Evolutionary conservation across 2,888 invertebrate species (phyloP), one percentile per base, ranked within the genome.

Genomic region (Diaphora mendica): DNA sequence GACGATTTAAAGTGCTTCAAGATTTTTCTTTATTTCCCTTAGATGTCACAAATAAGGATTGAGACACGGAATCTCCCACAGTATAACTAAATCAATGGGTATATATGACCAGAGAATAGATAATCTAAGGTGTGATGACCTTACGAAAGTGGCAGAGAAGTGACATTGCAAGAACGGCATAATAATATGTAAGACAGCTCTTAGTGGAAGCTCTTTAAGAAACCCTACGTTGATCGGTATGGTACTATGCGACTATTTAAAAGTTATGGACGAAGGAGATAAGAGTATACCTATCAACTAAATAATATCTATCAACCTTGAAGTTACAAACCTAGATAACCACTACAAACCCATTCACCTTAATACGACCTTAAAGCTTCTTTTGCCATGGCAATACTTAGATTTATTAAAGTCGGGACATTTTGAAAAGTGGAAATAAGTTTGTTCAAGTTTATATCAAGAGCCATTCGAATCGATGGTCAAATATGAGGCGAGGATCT

Each of bases 401-500:
- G 55, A 59, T 26, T 30, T 15, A 13, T 62, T 65, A 20, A 65
- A 65, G 51, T 65, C 26, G 20, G 30, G 9, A 20, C 9, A 23
- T 33, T 51, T 30, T 30, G 30, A 48, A 48, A 26, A 42, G 26
- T 23, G 0, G 30, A 30, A 62, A 11, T 66, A 62, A 13, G 35
- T 55, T 51, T 39, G 26, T 26, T 64, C 9, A n/a, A 51, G 44
- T 66, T 59, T 30, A 13, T 26, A 65, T 74, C 51, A 64, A 76
- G 44, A 68, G 68, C 35, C 33, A 66, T 75, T 72, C 26, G 65
- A 78, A 33, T 79, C 67, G 64, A 77, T 48, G 26, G 68, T 73
- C 67, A 68, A 64, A 70, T 75, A 64, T 74, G 65, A 66, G 26
- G 71, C 62, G 74, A 81, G 73, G 76, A 76, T 70, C 72, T 70